Conservation (phyloP, 2,113 vertebrate genomes). For the Pterocles burchelli region DNA sequence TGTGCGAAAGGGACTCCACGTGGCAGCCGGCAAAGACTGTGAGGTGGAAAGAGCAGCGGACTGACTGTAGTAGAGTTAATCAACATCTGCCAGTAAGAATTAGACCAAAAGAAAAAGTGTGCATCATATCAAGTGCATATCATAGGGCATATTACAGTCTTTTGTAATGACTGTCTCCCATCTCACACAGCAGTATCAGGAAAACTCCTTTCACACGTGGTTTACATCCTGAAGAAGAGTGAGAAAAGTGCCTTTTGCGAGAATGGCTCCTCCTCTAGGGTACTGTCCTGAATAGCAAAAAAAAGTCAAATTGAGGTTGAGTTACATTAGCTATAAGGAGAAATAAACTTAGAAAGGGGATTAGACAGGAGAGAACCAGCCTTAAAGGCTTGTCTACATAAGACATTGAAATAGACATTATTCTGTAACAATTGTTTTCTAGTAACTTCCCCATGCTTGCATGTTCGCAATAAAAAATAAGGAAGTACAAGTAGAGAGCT, state of each 20-base stretch:
- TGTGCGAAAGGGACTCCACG: no score
- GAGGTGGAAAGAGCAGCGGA: no score
- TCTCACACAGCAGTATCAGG: neutral
- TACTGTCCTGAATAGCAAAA: neutral
- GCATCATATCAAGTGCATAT: neutral
- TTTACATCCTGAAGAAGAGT: neutral
- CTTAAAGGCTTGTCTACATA: neutral
- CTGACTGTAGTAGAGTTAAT: no score
- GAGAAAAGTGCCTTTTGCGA: neutral
- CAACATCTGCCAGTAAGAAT: neutral
- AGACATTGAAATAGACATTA: neutral
- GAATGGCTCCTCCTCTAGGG: neutral
- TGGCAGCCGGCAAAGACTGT: no score
- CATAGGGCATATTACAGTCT: neutral
- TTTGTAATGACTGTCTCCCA: neutral
- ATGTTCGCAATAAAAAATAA: slow-evolving; percentile 1
- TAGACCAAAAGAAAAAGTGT: neutral
- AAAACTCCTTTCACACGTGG: neutral
- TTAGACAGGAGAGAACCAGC: neutral
- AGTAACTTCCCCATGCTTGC: neutral
- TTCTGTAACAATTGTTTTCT: neutral
- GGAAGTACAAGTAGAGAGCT: neutral
- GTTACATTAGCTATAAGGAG: neutral
- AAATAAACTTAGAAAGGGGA: neutral
- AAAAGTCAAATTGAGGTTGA: neutral